A percentile compares a stretch with the other conserved stretches of the same genome.
phyloP scores from a whole-genome alignment of 2,888 invertebrate species.

The Dyspetes luteomarginatus region DNA sequence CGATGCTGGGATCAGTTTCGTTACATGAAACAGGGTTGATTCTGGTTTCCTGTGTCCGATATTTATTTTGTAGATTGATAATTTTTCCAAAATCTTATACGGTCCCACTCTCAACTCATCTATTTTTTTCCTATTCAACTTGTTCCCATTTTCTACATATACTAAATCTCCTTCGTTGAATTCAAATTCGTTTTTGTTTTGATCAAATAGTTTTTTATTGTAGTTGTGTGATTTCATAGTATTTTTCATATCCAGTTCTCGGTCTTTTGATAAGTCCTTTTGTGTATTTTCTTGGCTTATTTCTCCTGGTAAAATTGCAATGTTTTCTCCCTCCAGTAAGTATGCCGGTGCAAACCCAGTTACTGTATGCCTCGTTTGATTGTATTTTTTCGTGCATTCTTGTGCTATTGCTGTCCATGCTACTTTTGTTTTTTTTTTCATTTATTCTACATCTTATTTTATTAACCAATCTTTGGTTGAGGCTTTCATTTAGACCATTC shows the following conservation, averaged over 20 bases:
- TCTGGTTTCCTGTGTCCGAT: slow-evolving; percentile 49
- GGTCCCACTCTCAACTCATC: slow-evolving; percentile 71
- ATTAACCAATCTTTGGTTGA: slow-evolving; percentile 70
- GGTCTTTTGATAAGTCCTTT: slow-evolving; percentile 56
- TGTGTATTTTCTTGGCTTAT: slow-evolving; percentile 55
- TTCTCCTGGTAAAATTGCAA: slow-evolving; percentile 59
- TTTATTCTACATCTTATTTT: slow-evolving; percentile 65
- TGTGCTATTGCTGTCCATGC: slow-evolving; percentile 71
- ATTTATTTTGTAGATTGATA: slow-evolving; percentile 42
- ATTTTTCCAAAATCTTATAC: slow-evolving; percentile 66
- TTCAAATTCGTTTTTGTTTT: slow-evolving; percentile 68
- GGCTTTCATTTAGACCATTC: neutral
- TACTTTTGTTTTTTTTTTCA: slow-evolving; percentile 39
- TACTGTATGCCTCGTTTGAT: slow-evolving; percentile 68
- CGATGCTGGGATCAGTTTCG: slow-evolving; percentile 31
- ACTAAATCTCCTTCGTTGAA: slow-evolving; percentile 73
- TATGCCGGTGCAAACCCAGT: slow-evolving; percentile 69
- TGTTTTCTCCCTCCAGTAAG: slow-evolving; percentile 66
- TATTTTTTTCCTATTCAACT: slow-evolving; percentile 73
- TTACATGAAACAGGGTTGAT: slow-evolving; percentile 49
- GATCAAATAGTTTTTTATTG: slow-evolving; percentile 72
- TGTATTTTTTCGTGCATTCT: slow-evolving; percentile 70
- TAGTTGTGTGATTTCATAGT: slow-evolving; percentile 69
- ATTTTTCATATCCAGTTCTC: slow-evolving; percentile 69
- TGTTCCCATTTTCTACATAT: slow-evolving; percentile 74